phyloP scores from a whole-genome alignment of 2,888 invertebrate genomes.

The Eristalinus sepulchralis region DNA sequence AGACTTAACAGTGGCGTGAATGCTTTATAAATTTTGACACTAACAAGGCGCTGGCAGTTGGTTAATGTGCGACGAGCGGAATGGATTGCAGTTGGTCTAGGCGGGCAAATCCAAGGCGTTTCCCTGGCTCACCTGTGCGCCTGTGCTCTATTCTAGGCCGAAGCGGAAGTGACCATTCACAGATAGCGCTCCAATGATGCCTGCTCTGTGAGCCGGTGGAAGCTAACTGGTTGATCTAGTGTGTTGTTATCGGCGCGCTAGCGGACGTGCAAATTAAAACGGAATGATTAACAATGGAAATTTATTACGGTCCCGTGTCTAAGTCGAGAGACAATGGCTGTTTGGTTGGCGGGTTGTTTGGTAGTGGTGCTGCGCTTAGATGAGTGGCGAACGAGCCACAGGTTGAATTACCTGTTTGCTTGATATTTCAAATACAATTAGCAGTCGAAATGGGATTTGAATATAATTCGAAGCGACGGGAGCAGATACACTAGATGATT shows the following conservation, averaged over 20 bases:
- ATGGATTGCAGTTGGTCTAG: neutral
- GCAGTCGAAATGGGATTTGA: neutral
- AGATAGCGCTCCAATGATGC: slow-evolving; percentile 1
- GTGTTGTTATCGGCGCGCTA: neutral
- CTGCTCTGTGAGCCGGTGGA: neutral
- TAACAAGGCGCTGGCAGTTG: neutral
- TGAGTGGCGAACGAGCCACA: no score
- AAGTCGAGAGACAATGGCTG: neutral
- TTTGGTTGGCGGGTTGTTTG: neutral
- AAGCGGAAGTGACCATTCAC: slow-evolving; percentile 46
- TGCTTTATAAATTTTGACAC: neutral
- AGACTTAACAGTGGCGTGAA: neutral
- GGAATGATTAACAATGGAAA: slow-evolving; percentile 41
- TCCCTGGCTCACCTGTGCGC: neutral
- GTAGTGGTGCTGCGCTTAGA: neutral
- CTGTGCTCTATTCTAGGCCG: neutral
- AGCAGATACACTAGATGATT: neutral
- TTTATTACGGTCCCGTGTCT: slow-evolving; percentile 1
- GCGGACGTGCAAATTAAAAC: slow-evolving; percentile 48
- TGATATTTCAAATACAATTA: neutral
- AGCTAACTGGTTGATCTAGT: neutral
- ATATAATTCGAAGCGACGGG: neutral
- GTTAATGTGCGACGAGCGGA: neutral
- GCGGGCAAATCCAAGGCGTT: neutral
- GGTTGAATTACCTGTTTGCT: neutral